A percentile compares a stretch with the other conserved stretches of the same genome.
Conservation (phyloP, 2,888 invertebrate species). For the Yponomeuta evonymella region DNA sequence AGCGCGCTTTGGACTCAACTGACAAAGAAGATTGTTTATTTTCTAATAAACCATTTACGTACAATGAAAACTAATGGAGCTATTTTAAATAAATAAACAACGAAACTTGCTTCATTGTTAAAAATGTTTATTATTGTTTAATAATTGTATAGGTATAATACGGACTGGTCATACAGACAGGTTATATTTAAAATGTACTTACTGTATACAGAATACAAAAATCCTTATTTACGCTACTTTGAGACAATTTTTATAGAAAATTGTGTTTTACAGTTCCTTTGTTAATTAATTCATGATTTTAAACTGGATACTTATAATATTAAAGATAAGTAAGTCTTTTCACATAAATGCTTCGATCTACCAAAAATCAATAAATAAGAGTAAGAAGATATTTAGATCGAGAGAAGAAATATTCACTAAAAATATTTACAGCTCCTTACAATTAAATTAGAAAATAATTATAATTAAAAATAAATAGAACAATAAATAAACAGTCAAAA, state of each 20-base stretch:
- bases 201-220: background rate
- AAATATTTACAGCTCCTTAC: constrained; percentile 61
- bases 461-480: constrained; percentile 51
- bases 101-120: background rate
- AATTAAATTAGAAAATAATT: constrained; percentile 3
- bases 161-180: background rate
- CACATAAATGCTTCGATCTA: constrained; percentile 3
- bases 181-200: background rate
- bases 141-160: background rate
- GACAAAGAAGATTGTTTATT: too few species aligned
- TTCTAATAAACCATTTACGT: too few species aligned
- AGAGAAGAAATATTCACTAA: constrained; percentile 36
- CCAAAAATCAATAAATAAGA: constrained; percentile 20
- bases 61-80: background rate
- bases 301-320: constrained; percentile 1
- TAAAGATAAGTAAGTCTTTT: constrained; percentile 11
- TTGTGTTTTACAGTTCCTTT: background rate
- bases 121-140: background rate
- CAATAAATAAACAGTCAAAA: constrained; percentile 64
- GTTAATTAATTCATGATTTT: background rate
- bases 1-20: too few species aligned
- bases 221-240: background rate
- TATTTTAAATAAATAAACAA: background rate
- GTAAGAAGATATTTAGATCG: constrained; percentile 13
- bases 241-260: constrained; percentile 1